Evolutionary conservation across 1,140 invertebrate species (phyloP), one percentile per base, ranked within the genome.

Genomic region (Trigoniulus corallinus): DNA sequence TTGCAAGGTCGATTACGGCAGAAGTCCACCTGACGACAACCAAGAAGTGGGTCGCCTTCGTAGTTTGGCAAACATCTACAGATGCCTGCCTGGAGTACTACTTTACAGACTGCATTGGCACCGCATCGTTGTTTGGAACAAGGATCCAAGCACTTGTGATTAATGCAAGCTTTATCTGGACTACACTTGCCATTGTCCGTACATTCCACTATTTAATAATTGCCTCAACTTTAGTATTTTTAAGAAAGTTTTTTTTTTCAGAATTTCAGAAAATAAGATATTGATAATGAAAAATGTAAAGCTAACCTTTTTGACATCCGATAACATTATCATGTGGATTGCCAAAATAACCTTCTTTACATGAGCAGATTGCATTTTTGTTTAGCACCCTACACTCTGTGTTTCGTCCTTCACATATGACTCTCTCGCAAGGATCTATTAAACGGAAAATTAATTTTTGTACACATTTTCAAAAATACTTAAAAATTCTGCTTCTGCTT

Each of bases 11-110:
- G 74, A 54, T 75, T 73, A 13, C 72, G 69, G 62, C 88, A 92
- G 58, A 80, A 84, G 64, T 91, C 81, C 41, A 89, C 80, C 24
- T 80, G 65, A 40, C 71, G 64, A 60, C 87, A 92, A 15, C 76
- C 78, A 27, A 61, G 67, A 12, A 74, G 61, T 1, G 84, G 75
- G 61, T 91, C 86, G 59, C 88, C 88, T 61, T 86, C 77, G 61
- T 82, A 85, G 25, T 82, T 82, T 25, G 74, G 68, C 46, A 81
- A 74, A 62, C 84, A 88, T 65, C 80, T 81, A 62, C 88, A 92
- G 54, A 78, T 72, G 4, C 76, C 79, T 24, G 70, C 67, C 63
- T 88, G 86, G 59, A 80, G 76, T 43, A 71, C 66, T 43, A 80
- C 74, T 48, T 75, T 58, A 67, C 87, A 92, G 57, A 87, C 82